These are phyloP conservation scores for Neosilurus mollespiculum DNA, from an alignment of 2,797 vertebrate species.

Conservation along the genomic window DNA sequence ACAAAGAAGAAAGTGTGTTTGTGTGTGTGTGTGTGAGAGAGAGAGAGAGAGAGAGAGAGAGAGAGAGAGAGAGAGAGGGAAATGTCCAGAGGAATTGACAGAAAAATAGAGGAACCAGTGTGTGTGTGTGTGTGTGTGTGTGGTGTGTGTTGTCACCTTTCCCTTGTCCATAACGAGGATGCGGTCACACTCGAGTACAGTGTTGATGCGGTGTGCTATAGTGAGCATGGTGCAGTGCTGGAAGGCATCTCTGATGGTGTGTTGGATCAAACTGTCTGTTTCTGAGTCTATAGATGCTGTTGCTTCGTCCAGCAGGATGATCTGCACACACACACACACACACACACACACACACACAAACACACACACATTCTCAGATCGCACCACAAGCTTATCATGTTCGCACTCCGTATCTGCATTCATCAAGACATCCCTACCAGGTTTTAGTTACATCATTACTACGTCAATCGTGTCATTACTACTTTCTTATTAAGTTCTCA, in stretches of 20 bases:
- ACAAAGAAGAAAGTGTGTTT: background rate
- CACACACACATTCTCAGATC: too few species aligned
- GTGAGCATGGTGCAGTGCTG: conserved; percentile 78
- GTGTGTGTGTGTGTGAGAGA: background rate
- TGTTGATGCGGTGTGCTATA: conserved; percentile 83
- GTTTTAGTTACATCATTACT: too few species aligned
- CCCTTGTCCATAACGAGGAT: conserved; percentile 83
- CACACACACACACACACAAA: conserved; percentile 19
- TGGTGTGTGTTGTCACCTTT: conserved; percentile 67
- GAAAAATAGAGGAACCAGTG: too few species aligned
- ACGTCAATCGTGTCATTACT: too few species aligned
- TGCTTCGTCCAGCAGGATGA: conserved; percentile 84
- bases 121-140: conserved; percentile 18
- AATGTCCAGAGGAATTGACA: background rate
- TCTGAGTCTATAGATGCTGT: conserved; percentile 84
- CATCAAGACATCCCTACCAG: too few species aligned
- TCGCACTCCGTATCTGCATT: too few species aligned
- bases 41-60: background rate
- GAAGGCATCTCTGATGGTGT: conserved; percentile 77
- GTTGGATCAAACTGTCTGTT: conserved; percentile 82
- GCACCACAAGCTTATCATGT: too few species aligned
- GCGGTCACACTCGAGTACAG: conserved; percentile 74
- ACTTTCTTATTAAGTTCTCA: too few species aligned
- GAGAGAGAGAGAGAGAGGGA: background rate
- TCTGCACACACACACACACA: conserved; percentile 62